Evolutionary conservation across 2,797 vertebrate genomes (phyloP).

Genomic region (Enteromius anoplus): DNA sequence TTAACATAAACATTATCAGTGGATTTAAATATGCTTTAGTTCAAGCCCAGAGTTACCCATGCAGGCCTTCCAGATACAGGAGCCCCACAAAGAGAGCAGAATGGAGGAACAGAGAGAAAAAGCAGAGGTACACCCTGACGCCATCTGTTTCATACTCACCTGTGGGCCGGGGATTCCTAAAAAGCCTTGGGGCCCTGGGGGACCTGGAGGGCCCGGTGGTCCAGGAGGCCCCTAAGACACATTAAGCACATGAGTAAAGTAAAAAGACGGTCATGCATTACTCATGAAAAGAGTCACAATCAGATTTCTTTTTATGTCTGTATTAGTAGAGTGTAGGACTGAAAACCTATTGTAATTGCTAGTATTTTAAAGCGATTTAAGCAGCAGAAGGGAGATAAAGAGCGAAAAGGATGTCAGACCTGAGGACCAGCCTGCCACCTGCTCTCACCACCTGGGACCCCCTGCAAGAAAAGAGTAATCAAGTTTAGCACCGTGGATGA

Average conservation of each 20-base stretch:
- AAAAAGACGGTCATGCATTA: not conserved
- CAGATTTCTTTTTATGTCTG: not conserved
- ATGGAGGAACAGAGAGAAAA: slow-evolving; percentile 20
- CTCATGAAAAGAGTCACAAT: not conserved
- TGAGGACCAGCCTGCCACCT: slow-evolving; percentile 89
- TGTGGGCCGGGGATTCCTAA: slow-evolving; percentile 84
- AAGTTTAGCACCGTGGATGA: slow-evolving; percentile 58
- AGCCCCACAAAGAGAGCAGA: slow-evolving; percentile 43
- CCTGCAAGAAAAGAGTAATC: slow-evolving; percentile 78
- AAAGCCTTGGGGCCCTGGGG: slow-evolving; percentile 85
- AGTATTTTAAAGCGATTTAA: not conserved
- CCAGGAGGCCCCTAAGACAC: slow-evolving; percentile 85
- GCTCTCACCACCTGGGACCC: slow-evolving; percentile 85
- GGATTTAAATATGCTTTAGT: slow-evolving; percentile 57
- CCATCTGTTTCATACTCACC: slow-evolving; percentile 74
- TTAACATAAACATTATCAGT: slow-evolving; percentile 20
- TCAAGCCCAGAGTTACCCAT: slow-evolving; percentile 61
- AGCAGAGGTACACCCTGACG: slow-evolving; percentile 35
- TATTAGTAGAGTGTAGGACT: not conserved
- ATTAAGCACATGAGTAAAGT: slow-evolving; percentile 57
- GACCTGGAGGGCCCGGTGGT: slow-evolving; percentile 85
- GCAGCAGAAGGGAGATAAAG: slow-evolving; percentile 48
- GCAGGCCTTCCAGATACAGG: slow-evolving; percentile 56
- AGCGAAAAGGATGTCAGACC: slow-evolving; percentile 75
- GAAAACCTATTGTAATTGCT: not conserved